Conservation (phyloP, 1,140 invertebrate genomes). For the Platorchestia sp. region DNA sequence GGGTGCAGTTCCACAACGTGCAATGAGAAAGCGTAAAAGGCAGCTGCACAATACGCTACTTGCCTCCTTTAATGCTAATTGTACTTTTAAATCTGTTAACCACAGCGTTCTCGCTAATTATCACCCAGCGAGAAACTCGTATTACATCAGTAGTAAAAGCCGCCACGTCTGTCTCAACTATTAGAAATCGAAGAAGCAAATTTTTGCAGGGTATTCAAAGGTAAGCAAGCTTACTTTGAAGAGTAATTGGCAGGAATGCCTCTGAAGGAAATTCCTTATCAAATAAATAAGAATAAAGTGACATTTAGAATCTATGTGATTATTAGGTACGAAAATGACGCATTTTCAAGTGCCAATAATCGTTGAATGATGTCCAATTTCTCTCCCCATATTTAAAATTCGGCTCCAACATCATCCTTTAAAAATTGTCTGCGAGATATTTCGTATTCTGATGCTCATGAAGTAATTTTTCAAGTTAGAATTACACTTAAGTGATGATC, state of each 20-base stretch:
- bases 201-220: neutral
- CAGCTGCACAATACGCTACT: constrained; percentile 32
- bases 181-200: neutral
- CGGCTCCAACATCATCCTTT: neutral
- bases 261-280: neutral
- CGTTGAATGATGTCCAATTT: neutral
- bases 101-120: neutral
- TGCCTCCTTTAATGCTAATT: constrained; percentile 26
- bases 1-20: constrained; percentile 41
- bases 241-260: neutral
- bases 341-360: neutral
- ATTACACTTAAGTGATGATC: neutral
- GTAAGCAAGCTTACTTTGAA: neutral
- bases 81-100: constrained; percentile 33
- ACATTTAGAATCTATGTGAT: neutral
- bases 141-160: neutral
- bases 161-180: neutral
- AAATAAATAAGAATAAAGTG: neutral
- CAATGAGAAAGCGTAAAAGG: neutral
- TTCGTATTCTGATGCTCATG: neutral
- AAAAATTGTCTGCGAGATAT: neutral
- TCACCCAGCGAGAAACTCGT: neutral
- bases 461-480: neutral
- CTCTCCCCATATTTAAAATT: neutral
- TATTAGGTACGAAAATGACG: neutral